These are phyloP conservation scores for Eupelmus urozonus DNA, from an alignment of 2,888 invertebrate genomes.

Conservation along the genomic window DNA sequence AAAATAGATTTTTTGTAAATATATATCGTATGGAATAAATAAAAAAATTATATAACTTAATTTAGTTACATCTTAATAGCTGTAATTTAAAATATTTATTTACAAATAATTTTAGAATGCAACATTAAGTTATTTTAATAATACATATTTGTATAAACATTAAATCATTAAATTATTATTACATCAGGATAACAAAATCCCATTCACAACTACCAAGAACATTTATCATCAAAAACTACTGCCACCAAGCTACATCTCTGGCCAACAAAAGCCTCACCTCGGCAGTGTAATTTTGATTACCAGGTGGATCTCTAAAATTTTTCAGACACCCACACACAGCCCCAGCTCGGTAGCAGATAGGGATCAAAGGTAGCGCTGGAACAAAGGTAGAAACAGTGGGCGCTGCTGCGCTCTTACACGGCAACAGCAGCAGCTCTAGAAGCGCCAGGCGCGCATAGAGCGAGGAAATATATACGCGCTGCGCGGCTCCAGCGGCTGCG, in stretches of 20 bases:
- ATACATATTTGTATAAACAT: too few relatives aligned
- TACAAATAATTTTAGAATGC: too few relatives aligned
- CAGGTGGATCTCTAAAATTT: slow-evolving; percentile 34
- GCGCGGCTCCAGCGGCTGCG: not conserved
- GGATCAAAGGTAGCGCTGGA: slow-evolving; percentile 32
- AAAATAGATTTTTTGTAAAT: too few relatives aligned
- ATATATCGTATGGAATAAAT: too few relatives aligned
- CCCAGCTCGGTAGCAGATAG: slow-evolving; percentile 27
- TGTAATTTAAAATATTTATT: too few relatives aligned
- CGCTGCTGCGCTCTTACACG: not conserved
- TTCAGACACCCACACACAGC: slow-evolving; percentile 12
- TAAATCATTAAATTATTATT: too few relatives aligned
- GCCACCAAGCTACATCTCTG: not conserved
- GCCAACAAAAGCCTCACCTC: slow-evolving; percentile 5
- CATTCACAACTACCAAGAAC: too few relatives aligned
- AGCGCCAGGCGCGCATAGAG: not conserved
- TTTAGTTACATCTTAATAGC: too few relatives aligned
- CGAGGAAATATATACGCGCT: not conserved
- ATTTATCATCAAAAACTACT: too few relatives aligned
- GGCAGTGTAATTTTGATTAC: slow-evolving; percentile 51
- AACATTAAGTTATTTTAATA: too few relatives aligned
- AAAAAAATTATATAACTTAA: too few relatives aligned
- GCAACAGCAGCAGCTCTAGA: slow-evolving; percentile 3
- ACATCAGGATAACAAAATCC: too few relatives aligned
- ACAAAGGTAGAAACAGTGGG: slow-evolving; percentile 36